Conservation (phyloP, 1,140 invertebrate species). For the Ips typographus region DNA sequence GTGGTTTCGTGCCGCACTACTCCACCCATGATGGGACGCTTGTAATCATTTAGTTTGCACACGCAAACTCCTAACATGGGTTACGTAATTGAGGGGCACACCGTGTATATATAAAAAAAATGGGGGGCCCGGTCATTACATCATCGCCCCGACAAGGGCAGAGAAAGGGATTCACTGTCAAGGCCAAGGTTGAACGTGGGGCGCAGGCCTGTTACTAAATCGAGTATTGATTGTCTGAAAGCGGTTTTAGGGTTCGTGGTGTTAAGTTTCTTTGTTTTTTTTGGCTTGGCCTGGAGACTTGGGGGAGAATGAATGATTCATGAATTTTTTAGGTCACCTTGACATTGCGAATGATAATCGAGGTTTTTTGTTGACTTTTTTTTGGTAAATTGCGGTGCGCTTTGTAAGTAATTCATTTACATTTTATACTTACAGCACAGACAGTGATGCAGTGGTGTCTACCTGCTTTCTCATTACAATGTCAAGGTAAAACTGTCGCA, state of each 20-base stretch:
- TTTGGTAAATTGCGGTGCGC: neutral
- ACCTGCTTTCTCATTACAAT: no score
- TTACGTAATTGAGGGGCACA: neutral
- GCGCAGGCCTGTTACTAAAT: slow-evolving; percentile 8
- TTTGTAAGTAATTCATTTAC: neutral
- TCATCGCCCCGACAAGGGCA: slow-evolving; percentile 12
- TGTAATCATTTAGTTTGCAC: no score
- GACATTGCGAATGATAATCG: neutral
- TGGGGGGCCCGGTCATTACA: slow-evolving; percentile 7
- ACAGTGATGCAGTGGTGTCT: no score
- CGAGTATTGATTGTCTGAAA: slow-evolving; percentile 8
- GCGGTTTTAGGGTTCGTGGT: neutral
- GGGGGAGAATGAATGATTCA: neutral
- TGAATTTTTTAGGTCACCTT: no score
- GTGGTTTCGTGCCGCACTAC: neutral
- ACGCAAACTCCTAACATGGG: neutral
- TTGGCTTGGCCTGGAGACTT: neutral
- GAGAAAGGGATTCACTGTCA: slow-evolving; percentile 2
- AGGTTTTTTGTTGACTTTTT: neutral
- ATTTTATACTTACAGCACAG: neutral
- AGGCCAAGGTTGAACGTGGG: slow-evolving; percentile 8
- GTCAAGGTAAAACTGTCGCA: no score
- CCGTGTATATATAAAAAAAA: neutral
- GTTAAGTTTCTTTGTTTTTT: neutral
- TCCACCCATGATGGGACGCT: neutral